phyloP scores from a whole-genome alignment of 2,888 invertebrate genomes.

The Oxyscelio sp. region DNA sequence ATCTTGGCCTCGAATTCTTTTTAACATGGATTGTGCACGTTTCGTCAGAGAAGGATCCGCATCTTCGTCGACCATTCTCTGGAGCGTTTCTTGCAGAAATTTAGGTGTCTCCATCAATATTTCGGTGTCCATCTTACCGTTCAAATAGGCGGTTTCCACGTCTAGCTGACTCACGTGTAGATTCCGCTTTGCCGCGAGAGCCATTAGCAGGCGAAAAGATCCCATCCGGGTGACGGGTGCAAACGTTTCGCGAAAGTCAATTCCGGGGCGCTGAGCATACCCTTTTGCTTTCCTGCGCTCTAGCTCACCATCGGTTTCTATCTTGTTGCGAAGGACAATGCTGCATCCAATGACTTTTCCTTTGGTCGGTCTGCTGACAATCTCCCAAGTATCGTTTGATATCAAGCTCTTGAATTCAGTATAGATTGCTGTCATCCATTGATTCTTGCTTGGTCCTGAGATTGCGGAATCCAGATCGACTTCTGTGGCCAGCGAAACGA shows the following conservation, averaged over 20 bases:
- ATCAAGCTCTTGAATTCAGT: slow-evolving; percentile 33
- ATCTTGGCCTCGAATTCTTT: background rate
- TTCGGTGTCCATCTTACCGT: too few relatives aligned
- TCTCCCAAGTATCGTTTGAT: slow-evolving; percentile 58
- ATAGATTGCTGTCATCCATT: slow-evolving; percentile 55
- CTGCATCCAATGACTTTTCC: slow-evolving; percentile 36
- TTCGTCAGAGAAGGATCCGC: background rate
- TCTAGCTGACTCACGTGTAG: too few relatives aligned
- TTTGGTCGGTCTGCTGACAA: slow-evolving; percentile 37
- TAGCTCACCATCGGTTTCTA: background rate
- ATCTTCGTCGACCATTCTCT: background rate
- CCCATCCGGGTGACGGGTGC: too few relatives aligned
- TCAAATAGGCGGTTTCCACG: too few relatives aligned
- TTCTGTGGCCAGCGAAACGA: background rate
- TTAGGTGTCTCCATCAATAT: background rate
- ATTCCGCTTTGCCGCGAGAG: background rate
- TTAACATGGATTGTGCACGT: background rate
- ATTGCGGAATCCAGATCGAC: slow-evolving; percentile 26
- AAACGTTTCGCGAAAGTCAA: too few relatives aligned
- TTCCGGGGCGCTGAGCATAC: too few relatives aligned
- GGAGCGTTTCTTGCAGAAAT: background rate
- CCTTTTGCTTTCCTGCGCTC: slow-evolving; percentile 12
- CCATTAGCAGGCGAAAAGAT: slow-evolving; percentile 10
- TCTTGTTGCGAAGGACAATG: slow-evolving; percentile 12
- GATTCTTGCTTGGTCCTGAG: slow-evolving; percentile 34